A percentile compares a stretch with the other conserved stretches of the same genome.
Evolutionary conservation across 2,113 vertebrate genomes (phyloP).

Genomic region (Coracopsis vasa): DNA sequence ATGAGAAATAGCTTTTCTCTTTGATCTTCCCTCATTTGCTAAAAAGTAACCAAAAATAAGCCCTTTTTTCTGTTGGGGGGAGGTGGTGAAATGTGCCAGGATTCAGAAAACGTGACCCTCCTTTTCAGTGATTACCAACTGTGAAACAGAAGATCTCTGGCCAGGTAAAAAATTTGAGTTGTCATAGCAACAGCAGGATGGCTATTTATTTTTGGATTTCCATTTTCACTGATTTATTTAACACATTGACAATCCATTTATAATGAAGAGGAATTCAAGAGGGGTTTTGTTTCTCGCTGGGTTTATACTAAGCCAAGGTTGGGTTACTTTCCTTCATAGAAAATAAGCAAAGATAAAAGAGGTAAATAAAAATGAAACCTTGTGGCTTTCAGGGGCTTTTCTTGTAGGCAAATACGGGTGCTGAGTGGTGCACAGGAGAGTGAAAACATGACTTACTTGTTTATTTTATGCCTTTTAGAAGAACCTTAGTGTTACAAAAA

Average conservation of each 20-base stretch:
- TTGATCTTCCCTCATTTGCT: conserved; percentile 33
- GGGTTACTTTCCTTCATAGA: conserved; percentile 21
- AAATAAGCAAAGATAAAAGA: conserved; percentile 20
- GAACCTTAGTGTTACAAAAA: neutral
- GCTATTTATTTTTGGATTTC: conserved; percentile 66
- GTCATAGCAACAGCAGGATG: conserved; percentile 68
- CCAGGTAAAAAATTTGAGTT: conserved; percentile 71
- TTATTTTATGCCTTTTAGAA: neutral
- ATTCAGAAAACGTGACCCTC: neutral
- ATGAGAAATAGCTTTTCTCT: conserved; percentile 35
- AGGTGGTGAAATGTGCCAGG: conserved; percentile 19
- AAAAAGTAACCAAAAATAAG: conserved; percentile 46
- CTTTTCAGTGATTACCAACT: neutral
- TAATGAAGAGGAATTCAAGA: conserved; percentile 59
- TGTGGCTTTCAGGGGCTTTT: conserved; percentile 18
- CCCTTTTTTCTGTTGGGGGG: neutral
- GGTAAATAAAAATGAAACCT: conserved; percentile 36
- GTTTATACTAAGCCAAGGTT: neutral
- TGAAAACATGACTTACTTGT: neutral
- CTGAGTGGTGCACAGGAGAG: neutral
- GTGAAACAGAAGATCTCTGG: conserved; percentile 69
- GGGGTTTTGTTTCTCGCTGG: conserved; percentile 38
- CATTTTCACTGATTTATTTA: conserved; percentile 71
- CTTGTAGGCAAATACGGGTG: neutral
- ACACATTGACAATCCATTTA: conserved; percentile 64